Evolutionary conservation across 2,888 invertebrate species (phyloP), one percentile per base, ranked within the genome.

Genomic region (Hirtodrosophila alboralis): DNA sequence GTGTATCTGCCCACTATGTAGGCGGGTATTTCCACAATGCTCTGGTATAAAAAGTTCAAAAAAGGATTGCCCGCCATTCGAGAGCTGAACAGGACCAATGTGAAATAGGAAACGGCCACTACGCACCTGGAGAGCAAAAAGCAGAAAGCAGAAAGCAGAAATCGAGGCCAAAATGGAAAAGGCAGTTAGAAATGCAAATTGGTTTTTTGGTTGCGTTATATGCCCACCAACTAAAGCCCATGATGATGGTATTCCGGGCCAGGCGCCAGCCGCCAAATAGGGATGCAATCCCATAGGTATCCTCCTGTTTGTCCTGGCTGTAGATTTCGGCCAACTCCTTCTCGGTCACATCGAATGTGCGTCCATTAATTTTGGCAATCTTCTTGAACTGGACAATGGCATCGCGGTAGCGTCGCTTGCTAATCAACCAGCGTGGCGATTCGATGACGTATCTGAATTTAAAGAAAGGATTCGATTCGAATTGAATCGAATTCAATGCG

Each of bases 381-480:
- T 89, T 89, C 79, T 91, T 91, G 53, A 94, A 88, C 79, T 91
- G 90, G 37, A 88, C 88, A 36, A 92, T 74, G 65, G 93, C 92
- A 61, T 90, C 88, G 71, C 90, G 88, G 34, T 91, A 90, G 64
- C 91, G 91, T 31, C 91, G 92, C 78, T 91, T 91, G 63, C 92
- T 91, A 87, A 92, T 92, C 69, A 93, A 90, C 94, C 94, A 94
- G 61, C 93, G 91, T 2, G 94, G 94, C 36, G 94, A 94, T 90
- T 94, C 94, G 62, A 93, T 92, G 81, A 93, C 90, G 75, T 91
- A 92, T 88, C 93, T 93, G 23, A 8, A 8, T 23, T 23, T 23
- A 4, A 21, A n/a, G 2, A 12, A 49, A 16, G n/a, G n/a, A n/a
- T n/a, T n/a, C 33, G 28, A 21, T 13, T 3, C 10, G 21, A 30